Percentiles rank a stretch among this genome's conserved stretches.
These are phyloP conservation scores for Prosopocoilus inquinatus DNA, from an alignment of 2,888 invertebrate species.

Conservation along the genomic window DNA sequence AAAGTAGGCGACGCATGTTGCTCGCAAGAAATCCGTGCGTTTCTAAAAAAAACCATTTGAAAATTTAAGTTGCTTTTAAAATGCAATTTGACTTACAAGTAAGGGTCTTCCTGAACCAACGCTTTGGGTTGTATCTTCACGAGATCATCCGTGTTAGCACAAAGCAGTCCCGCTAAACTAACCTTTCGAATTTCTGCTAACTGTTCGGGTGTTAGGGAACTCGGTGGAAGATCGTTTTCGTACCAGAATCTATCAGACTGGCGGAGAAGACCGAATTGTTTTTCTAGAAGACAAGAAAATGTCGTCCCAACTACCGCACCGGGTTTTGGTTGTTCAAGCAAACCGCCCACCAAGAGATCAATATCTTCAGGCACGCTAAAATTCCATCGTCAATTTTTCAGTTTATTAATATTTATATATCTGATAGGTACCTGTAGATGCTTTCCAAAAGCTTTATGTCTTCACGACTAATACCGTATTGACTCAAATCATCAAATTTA, in stretches of 20 bases:
- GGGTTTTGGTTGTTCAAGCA: slow-evolving; percentile 74
- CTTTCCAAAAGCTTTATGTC: slow-evolving; percentile 64
- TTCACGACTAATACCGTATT: slow-evolving; percentile 57
- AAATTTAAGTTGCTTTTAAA: neutral
- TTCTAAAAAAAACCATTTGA: slow-evolving; percentile 50
- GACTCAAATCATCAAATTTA: slow-evolving; percentile 59
- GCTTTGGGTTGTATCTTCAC: slow-evolving; percentile 79
- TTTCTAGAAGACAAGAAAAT: slow-evolving; percentile 79
- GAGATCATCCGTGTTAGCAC: slow-evolving; percentile 70
- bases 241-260: slow-evolving; percentile 94
- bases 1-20: slow-evolving; percentile 69
- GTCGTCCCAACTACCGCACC: slow-evolving; percentile 87
- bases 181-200: slow-evolving; percentile 78
- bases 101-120: slow-evolving; percentile 82
- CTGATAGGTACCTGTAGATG: slow-evolving; percentile 61
- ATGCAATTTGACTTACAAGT: slow-evolving; percentile 61
- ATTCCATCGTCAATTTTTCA: neutral
- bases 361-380: slow-evolving; percentile 69
- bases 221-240: slow-evolving; percentile 90
- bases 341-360: slow-evolving; percentile 80
- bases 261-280: slow-evolving; percentile 79
- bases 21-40: slow-evolving; percentile 70
- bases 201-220: slow-evolving; percentile 74
- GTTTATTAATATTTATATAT: neutral
- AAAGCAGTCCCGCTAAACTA: slow-evolving; percentile 75